Base-by-base conservation (phyloP, 2,797 vertebrate genomes). In the Tangara arthus region DNA sequence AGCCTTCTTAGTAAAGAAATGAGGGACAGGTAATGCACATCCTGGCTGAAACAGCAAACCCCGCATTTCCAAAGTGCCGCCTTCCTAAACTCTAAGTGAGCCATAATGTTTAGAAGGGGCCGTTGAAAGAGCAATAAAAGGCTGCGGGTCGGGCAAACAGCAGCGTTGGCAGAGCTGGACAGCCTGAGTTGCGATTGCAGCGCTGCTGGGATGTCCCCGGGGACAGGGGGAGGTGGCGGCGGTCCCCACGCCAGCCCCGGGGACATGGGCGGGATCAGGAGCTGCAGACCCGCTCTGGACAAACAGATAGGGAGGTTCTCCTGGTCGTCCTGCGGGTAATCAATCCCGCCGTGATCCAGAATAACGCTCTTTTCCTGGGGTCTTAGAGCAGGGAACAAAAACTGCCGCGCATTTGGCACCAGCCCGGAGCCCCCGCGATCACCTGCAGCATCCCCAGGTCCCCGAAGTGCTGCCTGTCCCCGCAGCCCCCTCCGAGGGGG, bases 61-160 rank as follows among this genome's bases (percentile, higher is more conserved):
- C 89, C 4, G 3, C 82, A 59, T 79, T 91, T 89, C 92, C 42
- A 0, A 75, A 92, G 93, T 80, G 87, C 89, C 0, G 37, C 85
- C 90, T 85, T 70, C 92, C 93, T 71, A 18, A 91, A 86, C 94
- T 68, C 78, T 89, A 90, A 97, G 95, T 96, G 94, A 96, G 96
- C 69, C 42, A 7, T 95, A 94, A 96, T 63, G 94, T 87, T 95
- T 42, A 56, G 94, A 91, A 90, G 71, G 15, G 32, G 95, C 78
- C 8, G 9, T 66, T 78, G 94, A 68, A 81, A 41, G 88, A 89
- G 94, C 93, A 85, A 42, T 95, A 91, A 97, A 83, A 82, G 88
- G 82, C 91, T 94, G 91, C 88, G 16, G 94, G 90, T 44, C 47
- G 89, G 96, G 95, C 81, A 89, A 96, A 10, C 39, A 53, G 95